Evolutionary conservation across 2,797 vertebrate species (phyloP).

Genomic region (Leucoraja ocellata): DNA sequence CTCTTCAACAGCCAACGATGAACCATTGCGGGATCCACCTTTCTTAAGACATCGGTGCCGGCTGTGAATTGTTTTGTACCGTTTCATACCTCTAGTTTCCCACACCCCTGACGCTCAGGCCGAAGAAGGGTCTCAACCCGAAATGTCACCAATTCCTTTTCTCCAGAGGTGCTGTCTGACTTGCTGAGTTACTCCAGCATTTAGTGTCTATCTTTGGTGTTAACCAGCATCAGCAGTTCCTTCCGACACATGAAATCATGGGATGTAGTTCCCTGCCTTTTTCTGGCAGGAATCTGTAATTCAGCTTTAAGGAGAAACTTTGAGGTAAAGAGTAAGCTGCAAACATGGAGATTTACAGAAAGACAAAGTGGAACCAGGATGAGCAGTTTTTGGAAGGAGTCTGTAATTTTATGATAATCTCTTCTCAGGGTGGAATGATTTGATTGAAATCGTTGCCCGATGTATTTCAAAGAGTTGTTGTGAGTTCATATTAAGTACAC

Average conservation of each 20-base stretch:
- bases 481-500: neutral
- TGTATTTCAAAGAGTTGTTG: neutral
- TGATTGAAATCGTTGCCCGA: neutral
- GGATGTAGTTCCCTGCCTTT: neutral
- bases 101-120: no score
- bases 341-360: neutral
- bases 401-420: neutral
- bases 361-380: neutral
- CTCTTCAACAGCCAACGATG: no score
- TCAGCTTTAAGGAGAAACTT: neutral
- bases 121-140: no score
- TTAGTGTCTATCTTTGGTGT: no score
- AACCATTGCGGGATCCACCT: no score
- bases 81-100: no score
- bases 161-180: no score
- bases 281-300: neutral
- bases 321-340: neutral
- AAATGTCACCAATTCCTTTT: no score
- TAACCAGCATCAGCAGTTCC: no score
- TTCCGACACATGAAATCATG: neutral
- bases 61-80: no score
- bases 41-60: no score
- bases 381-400: neutral
- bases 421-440: neutral
- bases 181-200: no score